Base-by-base conservation (phyloP, 1,140 invertebrate species). In the Drosophila mojavensis region DNA sequence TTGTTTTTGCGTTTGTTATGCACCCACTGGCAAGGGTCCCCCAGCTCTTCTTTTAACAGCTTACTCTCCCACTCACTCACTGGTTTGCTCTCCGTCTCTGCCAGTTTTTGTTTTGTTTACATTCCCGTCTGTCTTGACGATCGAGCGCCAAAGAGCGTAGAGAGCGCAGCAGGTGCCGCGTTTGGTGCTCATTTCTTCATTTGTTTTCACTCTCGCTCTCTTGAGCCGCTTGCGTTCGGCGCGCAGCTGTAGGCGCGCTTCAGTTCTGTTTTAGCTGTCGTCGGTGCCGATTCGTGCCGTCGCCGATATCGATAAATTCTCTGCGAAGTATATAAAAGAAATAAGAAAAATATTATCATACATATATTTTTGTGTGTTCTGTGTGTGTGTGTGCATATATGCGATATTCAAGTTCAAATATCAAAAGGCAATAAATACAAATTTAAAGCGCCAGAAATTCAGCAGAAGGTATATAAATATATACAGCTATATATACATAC, bases 201-300 rank as follows among this genome's bases (percentile, higher is more conserved):
- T 55, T 30, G 53, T 28, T 47, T 43, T 36, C 15, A 28, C 39
- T 45, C 33, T 39, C 7, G 24, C 68, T 78, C 81, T 64, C 58
- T 51, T 79, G 64, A 78, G 75, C 66, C 61, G 66, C 65, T 70
- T 64, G 75, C 70, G 66, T 77, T 79, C 64, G 55, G 75, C 60
- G 73, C 70, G 26, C 43, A 54, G 54, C 28, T 75, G 47, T 75
- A 75, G 67, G 62, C 62, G 69, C 56, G n/a, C 72, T 59, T 83
- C 72, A 86, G 77, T 86, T 79, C 83, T 79, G 77, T 86, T 86
- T 86, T 67, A 74, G 55, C 72, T 84, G 79, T 70, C 84, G 84
- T 88, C 83, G 83, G 84, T 83, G 83, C 76, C 76, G 70, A 79
- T 65, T 83, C 82, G 82, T 82, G 83, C 80, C 79, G 84, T 74